Evolutionary conservation across 2,888 invertebrate genomes (phyloP).

Genomic region (Thereva unica): DNA sequence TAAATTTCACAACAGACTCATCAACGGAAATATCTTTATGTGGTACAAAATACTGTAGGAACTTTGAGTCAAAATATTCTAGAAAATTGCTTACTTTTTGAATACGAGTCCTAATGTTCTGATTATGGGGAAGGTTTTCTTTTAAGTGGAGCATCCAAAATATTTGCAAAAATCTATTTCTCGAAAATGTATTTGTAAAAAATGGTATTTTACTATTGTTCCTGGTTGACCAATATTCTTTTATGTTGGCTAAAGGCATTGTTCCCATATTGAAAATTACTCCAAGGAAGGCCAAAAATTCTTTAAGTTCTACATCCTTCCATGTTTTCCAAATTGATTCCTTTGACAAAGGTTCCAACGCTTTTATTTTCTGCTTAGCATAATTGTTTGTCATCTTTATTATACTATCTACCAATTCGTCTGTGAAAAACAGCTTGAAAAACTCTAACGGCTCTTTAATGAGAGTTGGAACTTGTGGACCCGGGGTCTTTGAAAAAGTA

Average conservation of each 20-base stretch:
- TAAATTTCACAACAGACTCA: slow-evolving; percentile 15
- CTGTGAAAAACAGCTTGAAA: slow-evolving; percentile 25
- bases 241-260: background rate
- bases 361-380: slow-evolving; percentile 25
- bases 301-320: slow-evolving; percentile 27
- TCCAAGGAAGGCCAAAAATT: slow-evolving; percentile 34
- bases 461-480: slow-evolving; percentile 22
- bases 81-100: slow-evolving; percentile 16
- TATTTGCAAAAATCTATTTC: no score
- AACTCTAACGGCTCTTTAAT: slow-evolving; percentile 27
- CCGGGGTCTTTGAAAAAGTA: slow-evolving; percentile 23
- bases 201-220: background rate
- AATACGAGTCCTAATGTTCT: slow-evolving; percentile 3
- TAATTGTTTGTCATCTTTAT: slow-evolving; percentile 23
- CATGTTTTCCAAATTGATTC: slow-evolving; percentile 27
- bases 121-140: background rate
- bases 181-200: no score
- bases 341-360: slow-evolving; percentile 6
- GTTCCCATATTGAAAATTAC: slow-evolving; percentile 18
- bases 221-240: background rate
- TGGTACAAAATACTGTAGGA: slow-evolving; percentile 22
- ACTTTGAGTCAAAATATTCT: no score
- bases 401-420: slow-evolving; percentile 20
- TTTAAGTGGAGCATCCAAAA: background rate
- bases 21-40: slow-evolving; percentile 30